These are phyloP conservation scores for Megastigmus dorsalis DNA, from an alignment of 2,888 invertebrate species.

Conservation along the genomic window DNA sequence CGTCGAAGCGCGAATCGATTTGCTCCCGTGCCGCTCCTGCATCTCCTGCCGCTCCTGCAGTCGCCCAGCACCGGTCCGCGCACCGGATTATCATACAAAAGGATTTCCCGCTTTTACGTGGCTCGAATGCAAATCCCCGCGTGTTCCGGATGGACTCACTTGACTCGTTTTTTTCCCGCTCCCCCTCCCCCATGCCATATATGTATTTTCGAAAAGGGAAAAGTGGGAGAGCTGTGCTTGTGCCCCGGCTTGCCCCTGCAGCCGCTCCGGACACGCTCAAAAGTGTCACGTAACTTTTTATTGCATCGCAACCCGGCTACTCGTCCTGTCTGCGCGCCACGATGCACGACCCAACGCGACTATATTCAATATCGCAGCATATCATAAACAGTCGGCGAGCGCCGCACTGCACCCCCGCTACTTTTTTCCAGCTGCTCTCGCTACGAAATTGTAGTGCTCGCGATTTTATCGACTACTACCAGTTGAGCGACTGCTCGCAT, in stretches of 20 bases:
- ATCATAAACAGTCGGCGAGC: constrained; percentile 28
- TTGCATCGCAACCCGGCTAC: neutral
- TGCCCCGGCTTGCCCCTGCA: neutral
- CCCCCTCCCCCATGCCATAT: neutral
- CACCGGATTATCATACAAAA: constrained; percentile 66
- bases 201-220: constrained; percentile 24
- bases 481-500: too few relatives aligned
- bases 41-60: too few relatives aligned
- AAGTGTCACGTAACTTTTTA: constrained; percentile 50
- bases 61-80: constrained; percentile 54
- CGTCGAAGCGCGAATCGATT: constrained; percentile 66
- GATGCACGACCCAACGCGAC: constrained; percentile 15
- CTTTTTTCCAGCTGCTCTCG: too few relatives aligned
- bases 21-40: constrained; percentile 55
- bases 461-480: too few relatives aligned
- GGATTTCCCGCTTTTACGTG: constrained; percentile 65
- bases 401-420: neutral
- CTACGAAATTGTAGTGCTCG: too few relatives aligned
- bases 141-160: constrained; percentile 48
- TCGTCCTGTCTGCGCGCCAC: neutral
- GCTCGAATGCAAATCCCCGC: constrained; percentile 64
- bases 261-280: neutral
- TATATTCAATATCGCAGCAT: constrained; percentile 30
- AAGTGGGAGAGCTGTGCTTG: too few relatives aligned
- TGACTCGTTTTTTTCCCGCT: neutral